phyloP scores from a whole-genome alignment of 2,113 vertebrate genomes.

The Clarias batrachus region DNA sequence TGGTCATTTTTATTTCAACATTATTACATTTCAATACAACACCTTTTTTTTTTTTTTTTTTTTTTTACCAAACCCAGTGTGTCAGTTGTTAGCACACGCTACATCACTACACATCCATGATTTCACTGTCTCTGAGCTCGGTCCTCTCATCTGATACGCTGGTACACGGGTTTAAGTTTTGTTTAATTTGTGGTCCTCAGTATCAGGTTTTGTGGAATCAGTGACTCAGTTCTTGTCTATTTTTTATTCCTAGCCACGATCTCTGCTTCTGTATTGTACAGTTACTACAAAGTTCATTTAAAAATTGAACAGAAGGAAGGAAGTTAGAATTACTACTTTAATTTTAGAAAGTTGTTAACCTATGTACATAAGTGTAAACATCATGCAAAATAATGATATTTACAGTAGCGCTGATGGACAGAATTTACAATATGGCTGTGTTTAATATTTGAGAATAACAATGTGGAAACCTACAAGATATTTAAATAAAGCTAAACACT shows the following conservation, averaged over 20 bases:
- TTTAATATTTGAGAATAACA: not conserved
- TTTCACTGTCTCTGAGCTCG: not conserved
- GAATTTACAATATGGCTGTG: not conserved
- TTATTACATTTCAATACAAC: no score
- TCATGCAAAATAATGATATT: not conserved
- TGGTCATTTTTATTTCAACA: not conserved
- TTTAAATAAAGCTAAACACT: not conserved
- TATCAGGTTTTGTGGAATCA: not conserved
- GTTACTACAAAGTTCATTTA: not conserved
- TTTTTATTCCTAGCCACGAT: no score
- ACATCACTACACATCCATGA: not conserved
- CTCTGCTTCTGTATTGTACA: not conserved
- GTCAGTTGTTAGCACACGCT: not conserved
- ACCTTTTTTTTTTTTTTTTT: no score
- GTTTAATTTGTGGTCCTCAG: not conserved
- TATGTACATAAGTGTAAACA: not conserved
- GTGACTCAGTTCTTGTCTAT: not conserved
- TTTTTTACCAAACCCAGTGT: not conserved
- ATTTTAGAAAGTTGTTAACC: not conserved
- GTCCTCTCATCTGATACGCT: not conserved
- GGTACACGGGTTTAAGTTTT: not conserved
- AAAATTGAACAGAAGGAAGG: not conserved
- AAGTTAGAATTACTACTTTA: not conserved
- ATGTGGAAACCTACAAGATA: not conserved
- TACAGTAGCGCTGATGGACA: not conserved